Percentiles rank a stretch among this genome's conserved stretches.
These are phyloP conservation scores for Brachionus manjavacas DNA, from an alignment of 1,140 invertebrate species.

Conservation along the genomic window DNA sequence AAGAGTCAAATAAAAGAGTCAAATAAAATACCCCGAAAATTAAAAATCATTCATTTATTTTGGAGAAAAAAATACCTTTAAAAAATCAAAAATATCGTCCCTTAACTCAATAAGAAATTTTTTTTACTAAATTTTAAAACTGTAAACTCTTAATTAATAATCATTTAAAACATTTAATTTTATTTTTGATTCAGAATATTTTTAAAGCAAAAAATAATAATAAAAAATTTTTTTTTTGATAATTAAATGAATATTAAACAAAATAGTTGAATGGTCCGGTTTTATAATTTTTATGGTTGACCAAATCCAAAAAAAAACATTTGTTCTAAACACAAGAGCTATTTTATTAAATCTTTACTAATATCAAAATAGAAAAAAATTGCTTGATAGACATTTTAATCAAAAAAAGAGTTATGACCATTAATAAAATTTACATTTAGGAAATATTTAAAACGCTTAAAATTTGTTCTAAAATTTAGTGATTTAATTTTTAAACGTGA, in stretches of 20 bases:
- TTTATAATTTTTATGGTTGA: not conserved
- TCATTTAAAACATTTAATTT: no score
- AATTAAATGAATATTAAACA: no score
- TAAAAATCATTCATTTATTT: no score
- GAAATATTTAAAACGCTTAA: not conserved
- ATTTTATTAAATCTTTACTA: not conserved
- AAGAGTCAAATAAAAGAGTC: no score
- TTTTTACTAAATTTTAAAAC: no score
- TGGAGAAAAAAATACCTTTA: no score
- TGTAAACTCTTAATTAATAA: not conserved
- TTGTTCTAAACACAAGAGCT: not conserved
- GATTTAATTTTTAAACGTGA: not conserved
- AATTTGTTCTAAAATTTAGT: not conserved
- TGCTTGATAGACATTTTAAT: not conserved
- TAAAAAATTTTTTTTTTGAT: no score
- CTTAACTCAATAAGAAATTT: no score
- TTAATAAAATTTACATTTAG: not conserved
- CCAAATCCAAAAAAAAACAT: not conserved
- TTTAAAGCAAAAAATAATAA: no score
- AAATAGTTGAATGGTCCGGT: not conserved
- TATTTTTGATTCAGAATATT: no score
- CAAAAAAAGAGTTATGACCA: not conserved
- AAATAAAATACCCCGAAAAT: no score
- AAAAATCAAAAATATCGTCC: no score
- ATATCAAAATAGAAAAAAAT: not conserved